Evolutionary conservation across 2,888 invertebrate species (phyloP).

Genomic region (Drosophila quinaria): DNA sequence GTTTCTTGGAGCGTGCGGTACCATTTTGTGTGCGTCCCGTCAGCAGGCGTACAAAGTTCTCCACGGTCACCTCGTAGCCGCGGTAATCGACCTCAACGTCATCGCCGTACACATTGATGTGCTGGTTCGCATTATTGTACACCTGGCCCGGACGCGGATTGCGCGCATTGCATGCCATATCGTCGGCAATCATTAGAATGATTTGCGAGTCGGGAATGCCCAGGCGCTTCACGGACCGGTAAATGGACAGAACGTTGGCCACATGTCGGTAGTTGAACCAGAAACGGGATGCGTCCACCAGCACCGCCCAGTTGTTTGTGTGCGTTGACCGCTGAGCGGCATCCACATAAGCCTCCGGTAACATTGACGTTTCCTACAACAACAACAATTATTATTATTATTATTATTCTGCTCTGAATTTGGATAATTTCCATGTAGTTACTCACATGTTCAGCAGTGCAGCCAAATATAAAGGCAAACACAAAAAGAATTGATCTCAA

Average conservation of each 20-base stretch:
- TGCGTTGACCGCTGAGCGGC: constrained; percentile 87
- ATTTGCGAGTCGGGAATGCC: constrained; percentile 99
- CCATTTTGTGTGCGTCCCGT: constrained; percentile 97
- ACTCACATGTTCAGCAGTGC: constrained; percentile 31
- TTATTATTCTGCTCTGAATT: not conserved
- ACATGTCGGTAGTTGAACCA: constrained; percentile 99
- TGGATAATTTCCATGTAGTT: not conserved
- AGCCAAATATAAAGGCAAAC: constrained; percentile 13
- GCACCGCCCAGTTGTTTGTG: constrained; percentile 99
- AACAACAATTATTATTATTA: too few species aligned
- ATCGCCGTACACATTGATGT: constrained; percentile 99
- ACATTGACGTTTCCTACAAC: constrained; percentile 45
- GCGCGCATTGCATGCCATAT: constrained; percentile 99
- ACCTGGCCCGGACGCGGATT: constrained; percentile 99
- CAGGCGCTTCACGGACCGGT: constrained; percentile 98
- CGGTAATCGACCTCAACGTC: constrained; percentile 99
- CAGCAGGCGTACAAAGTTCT: constrained; percentile 98
- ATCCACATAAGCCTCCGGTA: constrained; percentile 83
- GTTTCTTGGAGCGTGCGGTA: constrained; percentile 97
- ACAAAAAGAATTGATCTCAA: constrained; percentile 23
- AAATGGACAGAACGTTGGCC: constrained; percentile 99
- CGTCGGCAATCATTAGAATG: constrained; percentile 99
- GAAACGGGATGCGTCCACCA: constrained; percentile 99
- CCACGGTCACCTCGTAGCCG: constrained; percentile 98
- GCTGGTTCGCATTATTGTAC: constrained; percentile 98